These are phyloP conservation scores for Gymnarchus niloticus DNA, from an alignment of 2,113 vertebrate genomes.

Conservation along the genomic window DNA sequence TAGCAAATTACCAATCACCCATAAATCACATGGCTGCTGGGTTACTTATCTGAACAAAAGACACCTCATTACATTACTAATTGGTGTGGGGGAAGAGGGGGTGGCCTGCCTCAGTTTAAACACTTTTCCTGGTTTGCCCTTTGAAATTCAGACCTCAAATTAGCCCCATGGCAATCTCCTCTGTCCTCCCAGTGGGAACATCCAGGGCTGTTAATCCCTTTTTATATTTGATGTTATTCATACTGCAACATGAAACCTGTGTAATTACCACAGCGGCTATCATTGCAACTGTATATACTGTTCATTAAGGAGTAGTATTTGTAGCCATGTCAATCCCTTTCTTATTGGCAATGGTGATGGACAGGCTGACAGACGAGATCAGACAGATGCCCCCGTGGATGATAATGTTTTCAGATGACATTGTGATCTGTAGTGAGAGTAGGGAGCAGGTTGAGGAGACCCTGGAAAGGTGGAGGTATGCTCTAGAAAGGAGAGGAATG, in stretches of 20 bases:
- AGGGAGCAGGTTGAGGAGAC: too few species aligned
- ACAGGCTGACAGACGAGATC: too few species aligned
- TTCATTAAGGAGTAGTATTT: background rate
- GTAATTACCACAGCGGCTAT: background rate
- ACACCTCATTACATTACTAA: slow-evolving; percentile 8
- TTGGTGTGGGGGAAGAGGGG: background rate
- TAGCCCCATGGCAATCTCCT: background rate
- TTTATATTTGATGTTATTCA: background rate
- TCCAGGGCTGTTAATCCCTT: background rate
- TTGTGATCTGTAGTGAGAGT: too few species aligned
- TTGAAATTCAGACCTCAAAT: background rate
- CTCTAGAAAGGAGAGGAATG: too few species aligned
- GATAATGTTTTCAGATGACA: too few species aligned
- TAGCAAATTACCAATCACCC: background rate
- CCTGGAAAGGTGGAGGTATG: too few species aligned
- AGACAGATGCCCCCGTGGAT: too few species aligned
- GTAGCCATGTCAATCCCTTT: too few species aligned
- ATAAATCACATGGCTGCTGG: slow-evolving; percentile 7
- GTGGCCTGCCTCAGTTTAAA: background rate
- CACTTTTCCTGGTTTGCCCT: background rate
- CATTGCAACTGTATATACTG: background rate
- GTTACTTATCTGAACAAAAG: slow-evolving; percentile 8
- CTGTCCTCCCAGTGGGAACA: background rate
- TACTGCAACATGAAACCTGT: background rate
- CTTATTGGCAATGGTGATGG: too few species aligned